Evolutionary conservation across 2,888 invertebrate genomes (phyloP), one percentile per base, ranked within the genome.

Genomic region (Heliconius hortense): DNA sequence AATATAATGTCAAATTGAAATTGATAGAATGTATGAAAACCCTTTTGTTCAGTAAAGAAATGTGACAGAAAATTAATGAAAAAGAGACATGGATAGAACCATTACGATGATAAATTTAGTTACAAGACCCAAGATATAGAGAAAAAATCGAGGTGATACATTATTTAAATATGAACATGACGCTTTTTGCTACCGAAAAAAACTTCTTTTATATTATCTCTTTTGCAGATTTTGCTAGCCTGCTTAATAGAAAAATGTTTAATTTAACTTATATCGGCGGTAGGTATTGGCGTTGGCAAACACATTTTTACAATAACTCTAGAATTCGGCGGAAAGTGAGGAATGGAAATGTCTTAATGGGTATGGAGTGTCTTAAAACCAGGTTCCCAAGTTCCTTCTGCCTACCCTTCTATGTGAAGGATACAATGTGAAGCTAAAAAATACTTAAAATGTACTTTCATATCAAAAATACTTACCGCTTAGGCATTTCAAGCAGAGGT

Each of bases 401-500:
- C 35, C 10, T 35, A 35, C 35, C 35, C 35, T 35, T 10, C 1
- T 10, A 35, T 35, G 35, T 35, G 35, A 10, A 35, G 10, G 0
- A 35, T 35, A 35, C 35, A 10, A 35, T 35, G 35, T 35, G 10
- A 35, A 10, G 8, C 10, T 31, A 31, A 35, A 35, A 35, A 35
- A 35, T 1, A 35, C 10, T 35, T 35, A 35, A 8, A 35, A 35
- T 35, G 10, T 35, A 10, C 2, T 35, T 43, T 43, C 13, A 43
- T 13, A 43, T 43, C 4, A 67, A 56, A 10, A 26, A 62, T 18
- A 64, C 85, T 81, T 81, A 91, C 93, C 89, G 86, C 60, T 87
- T 90, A 1, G 95, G 95, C 48, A 95, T 79, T 66, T 89, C 89
- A n/a, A 95, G 81, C 0, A 91, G 87, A 0, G 94, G 94, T 63